phyloP scores from a whole-genome alignment of 1,140 invertebrate species.

The Berghia stephanieae region DNA sequence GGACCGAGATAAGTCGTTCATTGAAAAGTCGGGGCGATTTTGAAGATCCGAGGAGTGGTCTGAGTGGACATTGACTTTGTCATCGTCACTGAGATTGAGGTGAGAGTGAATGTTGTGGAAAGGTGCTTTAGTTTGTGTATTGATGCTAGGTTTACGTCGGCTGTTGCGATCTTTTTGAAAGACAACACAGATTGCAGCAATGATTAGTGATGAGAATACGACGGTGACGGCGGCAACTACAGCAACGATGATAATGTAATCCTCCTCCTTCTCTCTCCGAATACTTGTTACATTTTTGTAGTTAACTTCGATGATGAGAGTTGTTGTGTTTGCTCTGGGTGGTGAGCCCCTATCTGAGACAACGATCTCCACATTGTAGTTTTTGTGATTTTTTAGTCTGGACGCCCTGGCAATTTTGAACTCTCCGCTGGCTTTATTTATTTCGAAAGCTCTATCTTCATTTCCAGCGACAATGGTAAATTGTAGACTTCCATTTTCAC shows the following conservation, averaged over 20 bases:
- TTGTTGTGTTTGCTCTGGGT: constrained; percentile 20
- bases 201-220: constrained; percentile 40
- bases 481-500: constrained; percentile 88
- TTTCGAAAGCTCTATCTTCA: constrained; percentile 82
- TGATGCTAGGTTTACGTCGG: background rate
- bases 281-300: constrained; percentile 33
- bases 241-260: constrained; percentile 44
- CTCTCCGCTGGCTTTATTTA: constrained; percentile 83
- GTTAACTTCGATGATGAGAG: constrained; percentile 32
- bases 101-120: constrained; percentile 17
- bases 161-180: constrained; percentile 36
- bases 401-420: constrained; percentile 73
- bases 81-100: constrained; percentile 27
- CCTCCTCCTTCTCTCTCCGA: constrained; percentile 27
- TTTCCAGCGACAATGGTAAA: constrained; percentile 85
- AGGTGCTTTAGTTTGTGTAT: background rate
- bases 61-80: constrained; percentile 17
- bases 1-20: constrained; percentile 14
- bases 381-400: constrained; percentile 28
- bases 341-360: constrained; percentile 36
- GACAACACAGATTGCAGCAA: constrained; percentile 43
- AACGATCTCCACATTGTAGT: constrained; percentile 33
- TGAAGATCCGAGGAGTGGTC: background rate
- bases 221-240: constrained; percentile 37
- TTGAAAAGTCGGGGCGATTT: background rate